Evolutionary conservation across 2,797 vertebrate species (phyloP).

Genomic region (Adelosebastes latens): DNA sequence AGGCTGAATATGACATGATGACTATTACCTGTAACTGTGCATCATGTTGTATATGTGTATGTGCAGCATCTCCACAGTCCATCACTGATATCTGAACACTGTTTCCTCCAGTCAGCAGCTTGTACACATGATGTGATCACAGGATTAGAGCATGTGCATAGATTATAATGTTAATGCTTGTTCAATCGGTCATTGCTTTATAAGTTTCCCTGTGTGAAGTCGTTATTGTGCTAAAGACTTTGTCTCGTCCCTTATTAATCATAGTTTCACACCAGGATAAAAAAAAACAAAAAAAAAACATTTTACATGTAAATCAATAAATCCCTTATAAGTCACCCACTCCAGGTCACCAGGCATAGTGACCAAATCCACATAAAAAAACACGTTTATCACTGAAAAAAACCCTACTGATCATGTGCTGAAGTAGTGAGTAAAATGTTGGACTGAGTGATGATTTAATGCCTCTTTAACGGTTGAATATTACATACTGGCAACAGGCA

Average conservation of each 20-base stretch:
- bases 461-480: background rate
- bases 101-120: background rate
- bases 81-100: background rate
- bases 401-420: background rate
- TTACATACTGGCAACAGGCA: background rate
- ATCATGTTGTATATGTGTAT: background rate
- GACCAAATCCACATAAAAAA: background rate
- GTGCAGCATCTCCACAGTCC: background rate
- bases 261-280: background rate
- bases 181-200: background rate
- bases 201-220: background rate
- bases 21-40: background rate
- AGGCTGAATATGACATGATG: background rate
- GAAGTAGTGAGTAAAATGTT: background rate
- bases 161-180: background rate
- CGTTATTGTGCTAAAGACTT: background rate
- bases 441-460: background rate
- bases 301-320: background rate
- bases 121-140: background rate
- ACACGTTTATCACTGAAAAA: background rate
- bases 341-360: background rate
- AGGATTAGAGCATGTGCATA: background rate
- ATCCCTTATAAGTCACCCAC: background rate
- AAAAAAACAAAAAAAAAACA: background rate
- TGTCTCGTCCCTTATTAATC: background rate